Conservation (phyloP, 2,888 invertebrate species). For the Synanthedon myopaeformis region DNA sequence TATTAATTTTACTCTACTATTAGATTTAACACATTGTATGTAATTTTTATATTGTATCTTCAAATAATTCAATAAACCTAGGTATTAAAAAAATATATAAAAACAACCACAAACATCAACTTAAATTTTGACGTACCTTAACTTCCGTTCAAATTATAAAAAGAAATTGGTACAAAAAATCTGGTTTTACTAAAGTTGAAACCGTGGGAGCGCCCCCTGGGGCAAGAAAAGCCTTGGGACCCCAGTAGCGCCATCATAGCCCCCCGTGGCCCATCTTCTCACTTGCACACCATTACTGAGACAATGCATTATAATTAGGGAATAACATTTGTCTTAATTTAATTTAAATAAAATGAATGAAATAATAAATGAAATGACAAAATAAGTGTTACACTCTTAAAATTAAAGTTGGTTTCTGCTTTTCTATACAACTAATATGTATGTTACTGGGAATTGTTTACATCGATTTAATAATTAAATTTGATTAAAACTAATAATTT, state of each 20-base stretch:
- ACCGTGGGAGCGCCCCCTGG: slow-evolving; percentile 23
- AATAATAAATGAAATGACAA: not conserved
- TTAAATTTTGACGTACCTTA: slow-evolving; percentile 3
- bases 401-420: too few species aligned
- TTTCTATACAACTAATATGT: too few species aligned
- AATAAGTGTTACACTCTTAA: too few species aligned
- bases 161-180: slow-evolving; percentile 16
- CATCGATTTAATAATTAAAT: too few species aligned
- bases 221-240: slow-evolving; percentile 14
- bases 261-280: slow-evolving; percentile 28
- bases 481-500: too few species aligned
- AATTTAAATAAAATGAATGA: not conserved
- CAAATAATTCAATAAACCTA: too few species aligned
- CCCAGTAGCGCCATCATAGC: slow-evolving; percentile 26
- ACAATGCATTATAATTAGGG: slow-evolving; percentile 11
- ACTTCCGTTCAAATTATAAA: slow-evolving; percentile 27
- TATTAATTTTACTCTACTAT: too few species aligned
- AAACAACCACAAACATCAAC: too few species aligned
- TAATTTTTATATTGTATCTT: too few species aligned
- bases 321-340: slow-evolving; percentile 9
- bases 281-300: slow-evolving; percentile 18
- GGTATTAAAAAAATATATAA: too few species aligned
- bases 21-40: too few species aligned
- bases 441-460: too few species aligned
- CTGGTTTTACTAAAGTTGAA: slow-evolving; percentile 9